phyloP scores from a whole-genome alignment of 2,113 vertebrate genomes.

The Triplophysa tibetana region DNA sequence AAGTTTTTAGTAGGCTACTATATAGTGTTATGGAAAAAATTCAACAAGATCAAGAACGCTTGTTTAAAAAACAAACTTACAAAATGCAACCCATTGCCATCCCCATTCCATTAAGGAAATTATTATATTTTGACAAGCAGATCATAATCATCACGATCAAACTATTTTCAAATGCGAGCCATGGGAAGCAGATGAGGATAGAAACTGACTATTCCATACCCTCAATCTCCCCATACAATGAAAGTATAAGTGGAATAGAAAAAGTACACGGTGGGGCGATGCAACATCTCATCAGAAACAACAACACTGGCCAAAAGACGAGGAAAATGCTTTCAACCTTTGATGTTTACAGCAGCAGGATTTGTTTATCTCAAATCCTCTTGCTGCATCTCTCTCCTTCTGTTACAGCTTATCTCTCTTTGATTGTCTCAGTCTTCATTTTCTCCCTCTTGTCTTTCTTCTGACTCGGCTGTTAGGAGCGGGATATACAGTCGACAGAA shows the following conservation, averaged over 20 bases:
- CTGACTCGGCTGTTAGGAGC: constrained; percentile 25
- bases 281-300: neutral
- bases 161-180: too few relatives aligned
- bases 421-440: neutral
- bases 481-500: constrained; percentile 29
- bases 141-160: too few relatives aligned
- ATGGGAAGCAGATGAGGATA: too few relatives aligned
- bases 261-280: constrained; percentile 1
- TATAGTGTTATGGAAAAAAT: too few relatives aligned
- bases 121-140: too few relatives aligned
- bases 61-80: too few relatives aligned
- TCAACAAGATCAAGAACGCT: too few relatives aligned
- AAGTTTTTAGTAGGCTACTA: too few relatives aligned
- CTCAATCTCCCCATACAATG: neutral
- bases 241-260: neutral
- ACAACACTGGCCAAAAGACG: constrained; percentile 22
- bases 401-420: constrained; percentile 4
- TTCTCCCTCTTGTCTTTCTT: constrained; percentile 11
- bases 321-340: constrained; percentile 7
- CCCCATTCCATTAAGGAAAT: too few relatives aligned
- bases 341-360: neutral
- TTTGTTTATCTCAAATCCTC: constrained; percentile 15
- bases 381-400: neutral
- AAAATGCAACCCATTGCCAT: too few relatives aligned
- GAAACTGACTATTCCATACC: neutral